phyloP scores from a whole-genome alignment of 2,113 vertebrate genomes.

The Seriola dumerili region DNA sequence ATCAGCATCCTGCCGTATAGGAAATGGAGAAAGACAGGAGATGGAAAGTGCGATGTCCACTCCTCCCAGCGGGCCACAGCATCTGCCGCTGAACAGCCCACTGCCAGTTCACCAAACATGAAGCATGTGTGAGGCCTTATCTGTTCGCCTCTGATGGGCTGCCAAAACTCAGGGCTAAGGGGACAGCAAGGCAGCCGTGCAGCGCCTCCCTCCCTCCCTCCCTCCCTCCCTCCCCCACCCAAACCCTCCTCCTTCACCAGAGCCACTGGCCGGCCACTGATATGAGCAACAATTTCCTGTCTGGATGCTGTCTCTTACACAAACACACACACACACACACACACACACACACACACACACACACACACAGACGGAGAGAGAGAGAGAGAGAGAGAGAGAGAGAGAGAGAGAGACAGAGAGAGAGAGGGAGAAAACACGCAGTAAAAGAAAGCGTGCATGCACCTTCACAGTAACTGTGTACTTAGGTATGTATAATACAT shows the following conservation, averaged over 20 bases:
- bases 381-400: too few species aligned
- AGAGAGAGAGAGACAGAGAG: too few species aligned
- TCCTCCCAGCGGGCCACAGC: slow-evolving; percentile 62
- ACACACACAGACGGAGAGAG: too few species aligned
- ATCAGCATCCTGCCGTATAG: slow-evolving; percentile 55
- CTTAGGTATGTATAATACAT: slow-evolving; percentile 33
- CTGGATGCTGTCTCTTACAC: slow-evolving; percentile 15
- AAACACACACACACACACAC: slow-evolving; percentile 28
- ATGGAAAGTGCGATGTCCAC: slow-evolving; percentile 57
- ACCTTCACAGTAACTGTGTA: neutral
- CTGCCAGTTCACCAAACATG: slow-evolving; percentile 66
- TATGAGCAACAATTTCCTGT: slow-evolving; percentile 67
- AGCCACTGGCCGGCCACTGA: slow-evolving; percentile 53
- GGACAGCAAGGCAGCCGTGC: slow-evolving; percentile 54
- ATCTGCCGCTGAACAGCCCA: slow-evolving; percentile 69
- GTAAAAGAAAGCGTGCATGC: neutral
- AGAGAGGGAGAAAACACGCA: neutral
- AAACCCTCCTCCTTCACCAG: slow-evolving; percentile 30
- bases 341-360: neutral
- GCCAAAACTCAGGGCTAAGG: slow-evolving; percentile 65
- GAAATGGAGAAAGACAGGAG: slow-evolving; percentile 64
- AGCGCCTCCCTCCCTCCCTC: slow-evolving; percentile 12
- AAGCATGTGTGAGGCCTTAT: slow-evolving; percentile 72
- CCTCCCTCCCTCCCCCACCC: neutral
- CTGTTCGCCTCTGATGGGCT: slow-evolving; percentile 71